These are phyloP conservation scores for Oenanthe oenanthe DNA, from an alignment of 2,113 vertebrate genomes.

Conservation along the genomic window DNA sequence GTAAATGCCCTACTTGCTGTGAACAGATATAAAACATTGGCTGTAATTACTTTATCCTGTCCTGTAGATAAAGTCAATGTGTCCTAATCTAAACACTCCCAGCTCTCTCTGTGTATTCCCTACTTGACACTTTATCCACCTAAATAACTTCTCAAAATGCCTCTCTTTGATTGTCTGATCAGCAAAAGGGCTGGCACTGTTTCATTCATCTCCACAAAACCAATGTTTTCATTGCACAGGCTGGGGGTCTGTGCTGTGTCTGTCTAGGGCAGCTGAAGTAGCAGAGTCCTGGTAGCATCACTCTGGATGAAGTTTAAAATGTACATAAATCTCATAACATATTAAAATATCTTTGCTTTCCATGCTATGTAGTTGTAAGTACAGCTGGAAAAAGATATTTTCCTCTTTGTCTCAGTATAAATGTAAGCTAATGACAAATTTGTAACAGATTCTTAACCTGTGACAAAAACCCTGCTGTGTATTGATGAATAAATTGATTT, in stretches of 20 bases:
- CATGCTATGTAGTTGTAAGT: background rate
- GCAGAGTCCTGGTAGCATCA: background rate
- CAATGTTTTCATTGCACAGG: background rate
- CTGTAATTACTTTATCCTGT: background rate
- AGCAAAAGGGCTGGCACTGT: background rate
- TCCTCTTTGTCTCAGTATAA: background rate
- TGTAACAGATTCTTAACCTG: background rate
- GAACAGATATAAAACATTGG: background rate
- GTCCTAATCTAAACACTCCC: background rate
- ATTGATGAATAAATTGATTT: background rate
- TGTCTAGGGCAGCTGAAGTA: background rate
- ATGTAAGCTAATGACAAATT: background rate
- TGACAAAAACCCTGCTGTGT: background rate
- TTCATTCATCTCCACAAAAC: background rate
- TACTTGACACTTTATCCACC: background rate
- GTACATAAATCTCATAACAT: background rate
- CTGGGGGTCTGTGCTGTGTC: background rate
- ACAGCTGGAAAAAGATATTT: background rate
- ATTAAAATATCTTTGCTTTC: background rate
- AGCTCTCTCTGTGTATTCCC: background rate
- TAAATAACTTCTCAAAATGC: background rate
- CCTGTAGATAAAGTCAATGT: background rate
- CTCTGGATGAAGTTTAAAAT: background rate
- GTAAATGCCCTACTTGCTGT: background rate
- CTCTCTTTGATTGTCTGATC: background rate